Evolutionary conservation across 2,888 invertebrate species (phyloP).

Genomic region (Gisinianus flammeolus): DNA sequence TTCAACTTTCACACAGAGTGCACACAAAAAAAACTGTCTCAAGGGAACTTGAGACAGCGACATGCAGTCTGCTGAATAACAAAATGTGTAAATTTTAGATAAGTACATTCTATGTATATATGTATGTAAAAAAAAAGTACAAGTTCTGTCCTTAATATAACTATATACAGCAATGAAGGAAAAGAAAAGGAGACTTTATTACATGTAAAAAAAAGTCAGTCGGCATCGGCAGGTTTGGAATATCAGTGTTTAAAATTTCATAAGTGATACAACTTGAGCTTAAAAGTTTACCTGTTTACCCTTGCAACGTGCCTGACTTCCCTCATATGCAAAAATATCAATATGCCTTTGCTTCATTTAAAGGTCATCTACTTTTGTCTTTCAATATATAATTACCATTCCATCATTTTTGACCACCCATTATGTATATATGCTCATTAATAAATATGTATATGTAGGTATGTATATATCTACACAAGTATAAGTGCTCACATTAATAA

Average conservation of each 20-base stretch:
- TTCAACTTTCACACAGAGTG: background rate
- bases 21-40: background rate
- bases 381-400: background rate
- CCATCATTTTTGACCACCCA: background rate
- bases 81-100: background rate
- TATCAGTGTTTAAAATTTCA: background rate
- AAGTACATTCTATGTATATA: background rate
- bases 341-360: background rate
- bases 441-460: background rate
- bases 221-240: background rate
- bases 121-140: background rate
- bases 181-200: too few species aligned
- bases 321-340: background rate
- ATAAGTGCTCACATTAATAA: too few species aligned
- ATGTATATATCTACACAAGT: too few species aligned
- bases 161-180: too few species aligned
- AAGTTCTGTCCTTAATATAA: too few species aligned
- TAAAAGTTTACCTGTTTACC: too few species aligned
- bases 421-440: background rate
- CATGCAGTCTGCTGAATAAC: background rate
- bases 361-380: background rate
- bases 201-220: background rate
- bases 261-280: background rate
- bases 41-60: background rate
- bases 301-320: too few species aligned